phyloP scores from a whole-genome alignment of 2,797 vertebrate species.

The Squalus acanthias region DNA sequence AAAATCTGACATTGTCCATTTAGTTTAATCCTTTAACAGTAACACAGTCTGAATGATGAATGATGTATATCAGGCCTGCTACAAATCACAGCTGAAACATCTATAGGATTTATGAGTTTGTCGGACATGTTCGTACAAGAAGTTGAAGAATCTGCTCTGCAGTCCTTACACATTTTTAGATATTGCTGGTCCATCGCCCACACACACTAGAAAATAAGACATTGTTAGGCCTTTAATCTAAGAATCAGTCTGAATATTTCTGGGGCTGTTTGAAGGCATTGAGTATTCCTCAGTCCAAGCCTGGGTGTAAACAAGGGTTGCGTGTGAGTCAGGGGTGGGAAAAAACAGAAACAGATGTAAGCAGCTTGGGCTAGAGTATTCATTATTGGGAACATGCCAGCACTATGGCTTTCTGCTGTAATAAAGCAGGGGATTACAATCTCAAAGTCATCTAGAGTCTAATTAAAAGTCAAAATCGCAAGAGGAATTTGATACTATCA shows the following conservation, averaged over 20 bases:
- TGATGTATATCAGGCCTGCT: neutral
- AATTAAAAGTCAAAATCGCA: neutral
- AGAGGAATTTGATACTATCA: conserved; percentile 5
- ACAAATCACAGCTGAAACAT: neutral
- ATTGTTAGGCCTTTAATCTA: neutral
- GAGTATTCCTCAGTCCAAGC: neutral
- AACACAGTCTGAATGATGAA: neutral
- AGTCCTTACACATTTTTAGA: neutral
- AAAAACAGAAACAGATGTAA: neutral
- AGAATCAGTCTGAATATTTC: neutral
- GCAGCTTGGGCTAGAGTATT: neutral
- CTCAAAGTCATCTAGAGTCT: neutral
- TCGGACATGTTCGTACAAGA: neutral
- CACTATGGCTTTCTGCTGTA: neutral
- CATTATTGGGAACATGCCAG: neutral
- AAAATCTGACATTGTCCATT: neutral
- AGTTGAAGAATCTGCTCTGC: neutral
- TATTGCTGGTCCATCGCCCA: neutral
- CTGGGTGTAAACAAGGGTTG: neutral
- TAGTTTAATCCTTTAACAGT: conserved; percentile 9
- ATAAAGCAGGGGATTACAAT: neutral
- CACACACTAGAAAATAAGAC: neutral
- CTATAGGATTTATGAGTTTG: neutral
- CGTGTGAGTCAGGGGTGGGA: neutral
- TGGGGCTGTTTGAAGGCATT: neutral